Evolutionary conservation across 2,797 vertebrate genomes (phyloP), one percentile per base, ranked within the genome.

Genomic region (Sebastes glaucus): DNA sequence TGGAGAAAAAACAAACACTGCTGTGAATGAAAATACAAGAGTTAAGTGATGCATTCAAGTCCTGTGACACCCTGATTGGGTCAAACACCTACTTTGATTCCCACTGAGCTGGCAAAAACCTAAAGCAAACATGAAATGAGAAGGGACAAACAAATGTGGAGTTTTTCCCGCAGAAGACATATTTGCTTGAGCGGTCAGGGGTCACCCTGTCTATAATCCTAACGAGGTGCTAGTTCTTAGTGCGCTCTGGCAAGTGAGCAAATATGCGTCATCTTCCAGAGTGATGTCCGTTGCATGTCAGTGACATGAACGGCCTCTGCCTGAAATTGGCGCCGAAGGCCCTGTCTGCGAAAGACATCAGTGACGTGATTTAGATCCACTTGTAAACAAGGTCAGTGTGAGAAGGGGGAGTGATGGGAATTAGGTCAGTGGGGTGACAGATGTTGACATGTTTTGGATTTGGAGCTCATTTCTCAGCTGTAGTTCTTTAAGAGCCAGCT

Each of bases 341-440:
- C 53, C 11, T 23, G 67, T 80, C 78, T 85, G 83, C 77, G 46
- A 75, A 83, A 90, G 59, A 63, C 73, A 66, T 81, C 67, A 62
- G 74, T 76, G 63, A 82, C 46, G 73, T 76, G 67, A 87, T 89
- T 85, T 78, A 80, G 74, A 77, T 70, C 71, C 65, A 78, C 74
- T 89, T 87, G 82, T 79, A 90, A 93, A 94, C 88, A 88, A 74
- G 88, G 87, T 88, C 87, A 90, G 74, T 70, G 74, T 84, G 80
- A 82, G 56, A 49, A 79, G 71, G 23, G 74, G 87, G 84, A 84
- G 74, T 69, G 80, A 89, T 82, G 87, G 85, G 89, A 93, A 93
- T 66, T 94, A 87, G 92, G 93, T 94, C 93, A 93, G 84, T 89
- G 82, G 90, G 84, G 70, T 88, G 93, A 92, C 84, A 82, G 89